phyloP scores from a whole-genome alignment of 2,888 invertebrate species.

The Zaprionus lineosus region DNA sequence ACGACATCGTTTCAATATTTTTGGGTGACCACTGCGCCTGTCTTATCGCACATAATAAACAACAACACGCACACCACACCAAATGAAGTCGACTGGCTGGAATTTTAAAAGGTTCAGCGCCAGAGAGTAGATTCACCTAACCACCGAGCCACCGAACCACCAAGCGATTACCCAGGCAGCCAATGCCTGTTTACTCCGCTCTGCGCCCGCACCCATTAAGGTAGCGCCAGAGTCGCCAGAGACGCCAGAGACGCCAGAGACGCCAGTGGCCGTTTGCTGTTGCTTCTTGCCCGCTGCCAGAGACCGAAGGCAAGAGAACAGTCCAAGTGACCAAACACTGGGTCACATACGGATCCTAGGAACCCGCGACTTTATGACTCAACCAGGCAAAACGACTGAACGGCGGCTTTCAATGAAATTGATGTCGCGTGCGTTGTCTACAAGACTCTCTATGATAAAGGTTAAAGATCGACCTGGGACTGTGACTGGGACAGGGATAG shows the following conservation, averaged over 20 bases:
- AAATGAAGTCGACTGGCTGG: slow-evolving; percentile 69
- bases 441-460: slow-evolving; percentile 64
- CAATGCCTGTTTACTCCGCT: neutral
- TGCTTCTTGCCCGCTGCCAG: too few relatives aligned
- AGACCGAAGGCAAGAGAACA: too few relatives aligned
- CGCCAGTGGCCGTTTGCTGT: too few relatives aligned
- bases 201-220: slow-evolving; percentile 42
- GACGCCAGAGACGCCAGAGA: too few relatives aligned
- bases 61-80: slow-evolving; percentile 65
- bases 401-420: slow-evolving; percentile 58
- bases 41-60: slow-evolving; percentile 75
- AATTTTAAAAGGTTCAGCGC: slow-evolving; percentile 81
- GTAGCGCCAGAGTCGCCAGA: slow-evolving; percentile 5
- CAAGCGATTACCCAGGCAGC: slow-evolving; percentile 24
- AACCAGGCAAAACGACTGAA: slow-evolving; percentile 29
- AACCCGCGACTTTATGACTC: slow-evolving; percentile 73
- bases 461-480: slow-evolving; percentile 45
- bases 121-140: slow-evolving; percentile 37
- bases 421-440: slow-evolving; percentile 76
- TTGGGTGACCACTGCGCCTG: slow-evolving; percentile 49
- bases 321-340: slow-evolving; percentile 47
- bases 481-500: too few relatives aligned
- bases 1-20: slow-evolving; percentile 62
- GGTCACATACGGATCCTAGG: slow-evolving; percentile 69
- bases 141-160: slow-evolving; percentile 19